These are phyloP conservation scores for mouse (Mus musculus) DNA, from an alignment of 2,113 vertebrate genomes.

Conservation along the genomic window DNA sequence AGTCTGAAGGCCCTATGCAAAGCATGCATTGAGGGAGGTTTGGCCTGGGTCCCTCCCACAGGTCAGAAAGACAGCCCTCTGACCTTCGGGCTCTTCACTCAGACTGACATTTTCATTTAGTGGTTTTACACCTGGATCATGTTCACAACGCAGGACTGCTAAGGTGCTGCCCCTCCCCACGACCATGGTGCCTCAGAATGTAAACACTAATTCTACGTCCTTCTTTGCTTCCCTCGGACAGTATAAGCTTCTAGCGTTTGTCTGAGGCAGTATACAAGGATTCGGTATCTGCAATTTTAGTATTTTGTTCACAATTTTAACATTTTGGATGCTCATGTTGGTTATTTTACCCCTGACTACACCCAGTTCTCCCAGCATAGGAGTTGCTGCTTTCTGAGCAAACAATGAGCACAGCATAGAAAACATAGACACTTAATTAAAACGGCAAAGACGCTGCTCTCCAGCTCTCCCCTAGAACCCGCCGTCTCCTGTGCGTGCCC, in stretches of 20 bases:
- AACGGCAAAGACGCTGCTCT: conserved; percentile 70
- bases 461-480: conserved; percentile 83
- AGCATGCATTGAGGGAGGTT: conserved; percentile 50
- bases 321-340: conserved; percentile 37
- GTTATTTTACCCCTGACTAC: conserved; percentile 34
- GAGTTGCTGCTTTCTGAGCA: conserved; percentile 65
- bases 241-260: conserved; percentile 25
- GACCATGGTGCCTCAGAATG: conserved; percentile 46
- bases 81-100: conserved; percentile 40
- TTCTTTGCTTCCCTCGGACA: conserved; percentile 45
- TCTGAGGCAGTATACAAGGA: conserved; percentile 30
- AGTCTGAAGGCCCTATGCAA: conserved; percentile 70
- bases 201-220: conserved; percentile 56
- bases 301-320: conserved; percentile 46
- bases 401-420: conserved; percentile 50
- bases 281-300: conserved; percentile 59
- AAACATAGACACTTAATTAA: conserved; percentile 81
- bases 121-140: conserved; percentile 69
- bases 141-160: conserved; percentile 61
- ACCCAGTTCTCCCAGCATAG: conserved; percentile 38
- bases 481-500: conserved; percentile 77
- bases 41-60: conserved; percentile 7
- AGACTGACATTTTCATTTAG: conserved; percentile 50
- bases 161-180: conserved; percentile 65
- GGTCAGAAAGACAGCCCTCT: conserved; percentile 19